Base-by-base conservation (phyloP, 1,140 invertebrate species). In the Drosophila quadrilineata region DNA sequence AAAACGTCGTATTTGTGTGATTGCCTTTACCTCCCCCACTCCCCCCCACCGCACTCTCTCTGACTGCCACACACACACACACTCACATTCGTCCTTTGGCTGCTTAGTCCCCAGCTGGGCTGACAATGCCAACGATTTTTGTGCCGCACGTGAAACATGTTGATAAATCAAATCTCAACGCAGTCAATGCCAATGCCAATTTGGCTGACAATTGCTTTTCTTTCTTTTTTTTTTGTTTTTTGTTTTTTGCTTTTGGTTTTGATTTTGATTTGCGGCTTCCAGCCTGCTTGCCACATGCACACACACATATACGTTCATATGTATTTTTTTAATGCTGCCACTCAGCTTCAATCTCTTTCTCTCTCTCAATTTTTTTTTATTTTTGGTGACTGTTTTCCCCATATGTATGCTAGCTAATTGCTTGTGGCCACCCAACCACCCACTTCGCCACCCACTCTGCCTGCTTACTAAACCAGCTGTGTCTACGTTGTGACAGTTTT, bases 111-210 rank as follows among this genome's bases (percentile, higher is more conserved):
- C 68, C 77, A 76, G 76, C 68, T 84, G 77, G 63, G 56, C 72
- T 84, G 69, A 65, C 79, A 71, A 71, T 85, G 58, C 49, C 52
- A 72, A 52, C 52, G 52, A 53, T 68, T 68, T 64, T 48, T 64
- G 40, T 70, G 33, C 26, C 57, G 29, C 68, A 71, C 77, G 74
- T 85, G 79, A 70, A 74, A 85, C 73, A 73, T 82, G 77, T 82
- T 82, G 77, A 84, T 84, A 84, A 84, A 84, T 84, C 77, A 84
- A 84, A 85, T 84, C 79, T 75, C 77, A 74, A 63, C 73, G 53
- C 71, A 84, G 59, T 85, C 73, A 85, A 85, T 84, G 77, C 77
- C 77, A 82, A 76, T 76, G 77, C 77, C 77, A 82, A 82, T 82
- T 82, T 82, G 77, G 64, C 54, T 82, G 77, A 84, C 77, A 82